A percentile compares a stretch with the other conserved stretches of the same genome.
Conservation (phyloP, 2,888 invertebrate genomes). For the Branchipolynoe longqiensis region DNA sequence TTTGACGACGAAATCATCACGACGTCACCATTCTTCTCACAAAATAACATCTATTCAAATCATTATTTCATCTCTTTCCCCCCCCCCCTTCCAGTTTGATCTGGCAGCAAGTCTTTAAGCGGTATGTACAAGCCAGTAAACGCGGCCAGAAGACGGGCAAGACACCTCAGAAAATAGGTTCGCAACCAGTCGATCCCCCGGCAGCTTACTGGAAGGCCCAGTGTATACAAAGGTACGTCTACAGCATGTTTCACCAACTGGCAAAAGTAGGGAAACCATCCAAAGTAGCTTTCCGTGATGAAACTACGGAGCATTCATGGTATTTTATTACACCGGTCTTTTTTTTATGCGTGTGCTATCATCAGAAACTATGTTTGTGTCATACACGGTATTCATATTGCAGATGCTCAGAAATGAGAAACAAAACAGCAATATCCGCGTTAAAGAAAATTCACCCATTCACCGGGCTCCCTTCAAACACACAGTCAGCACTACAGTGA, state of each 20-base stretch:
- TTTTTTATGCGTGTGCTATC: background rate
- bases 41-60: too few species aligned
- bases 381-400: too few species aligned
- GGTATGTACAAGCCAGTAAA: slow-evolving; percentile 7
- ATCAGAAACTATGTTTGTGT: background rate
- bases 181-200: slow-evolving; percentile 58
- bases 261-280: background rate
- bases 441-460: slow-evolving; percentile 66
- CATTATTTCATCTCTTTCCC: too few species aligned
- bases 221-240: slow-evolving; percentile 65
- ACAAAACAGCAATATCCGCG: slow-evolving; percentile 15
- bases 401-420: slow-evolving; percentile 60
- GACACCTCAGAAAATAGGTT: too few species aligned
- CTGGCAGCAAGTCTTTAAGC: slow-evolving; percentile 65
- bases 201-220: slow-evolving; percentile 65
- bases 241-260: background rate
- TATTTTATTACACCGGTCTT: too few species aligned
- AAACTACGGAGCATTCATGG: too few species aligned
- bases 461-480: slow-evolving; percentile 72
- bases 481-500: slow-evolving; percentile 72
- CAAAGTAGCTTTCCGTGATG: too few species aligned
- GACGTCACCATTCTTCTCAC: too few species aligned
- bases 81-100: slow-evolving; percentile 68
- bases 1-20: too few species aligned
- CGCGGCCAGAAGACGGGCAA: background rate